phyloP scores from a whole-genome alignment of 2,888 invertebrate genomes.

The Acrocera orbiculus region DNA sequence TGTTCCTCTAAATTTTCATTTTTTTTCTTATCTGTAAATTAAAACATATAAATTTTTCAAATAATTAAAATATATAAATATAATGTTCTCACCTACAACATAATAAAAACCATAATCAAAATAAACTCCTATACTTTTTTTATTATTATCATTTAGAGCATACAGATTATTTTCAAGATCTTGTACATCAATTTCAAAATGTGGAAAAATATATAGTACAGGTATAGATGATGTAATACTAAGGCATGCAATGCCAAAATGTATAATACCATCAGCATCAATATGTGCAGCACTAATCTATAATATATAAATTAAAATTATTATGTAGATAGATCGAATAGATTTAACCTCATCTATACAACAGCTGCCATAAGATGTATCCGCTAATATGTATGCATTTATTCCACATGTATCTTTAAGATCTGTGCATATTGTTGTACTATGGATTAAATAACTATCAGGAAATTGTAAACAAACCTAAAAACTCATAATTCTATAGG shows the following conservation, averaged over 20 bases:
- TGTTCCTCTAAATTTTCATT: no score
- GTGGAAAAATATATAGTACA: constrained; percentile 54
- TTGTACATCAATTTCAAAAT: constrained; percentile 37
- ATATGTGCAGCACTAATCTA: constrained; percentile 83
- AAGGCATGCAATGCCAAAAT: constrained; percentile 82
- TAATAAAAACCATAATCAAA: constrained; percentile 51
- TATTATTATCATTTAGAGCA: constrained; percentile 23
- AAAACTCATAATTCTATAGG: constrained; percentile 11
- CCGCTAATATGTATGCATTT: constrained; percentile 66
- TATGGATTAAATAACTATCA: constrained; percentile 54
- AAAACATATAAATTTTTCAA: no score
- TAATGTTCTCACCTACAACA: constrained; percentile 40
- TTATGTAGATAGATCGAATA: neutral
- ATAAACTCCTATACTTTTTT: no score
- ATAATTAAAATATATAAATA: no score
- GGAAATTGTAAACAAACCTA: constrained; percentile 88
- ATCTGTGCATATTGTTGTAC: constrained; percentile 46
- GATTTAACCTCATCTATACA: constrained; percentile 25
- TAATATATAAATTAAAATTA: constrained; percentile 15
- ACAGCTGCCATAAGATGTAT: constrained; percentile 78
- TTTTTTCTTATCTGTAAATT: no score
- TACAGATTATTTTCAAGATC: constrained; percentile 24
- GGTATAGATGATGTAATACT: constrained; percentile 57
- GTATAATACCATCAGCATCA: constrained; percentile 67
- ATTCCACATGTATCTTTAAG: constrained; percentile 31